Evolutionary conservation across 2,888 invertebrate genomes (phyloP), one percentile per base, ranked within the genome.

Genomic region (Agelastica alni): DNA sequence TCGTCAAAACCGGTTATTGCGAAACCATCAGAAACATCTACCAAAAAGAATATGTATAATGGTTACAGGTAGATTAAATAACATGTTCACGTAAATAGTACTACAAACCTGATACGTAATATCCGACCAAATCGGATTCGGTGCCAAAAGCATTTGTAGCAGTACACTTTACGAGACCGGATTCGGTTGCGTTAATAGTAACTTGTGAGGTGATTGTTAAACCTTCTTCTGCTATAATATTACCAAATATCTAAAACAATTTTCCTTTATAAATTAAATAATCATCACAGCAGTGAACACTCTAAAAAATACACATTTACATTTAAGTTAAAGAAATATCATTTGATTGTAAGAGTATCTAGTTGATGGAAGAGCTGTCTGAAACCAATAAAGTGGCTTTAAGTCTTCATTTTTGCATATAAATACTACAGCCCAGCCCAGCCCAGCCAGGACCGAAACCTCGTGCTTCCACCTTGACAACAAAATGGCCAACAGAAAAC

Each of bases 11-110:
- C 77, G 55, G 75, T 75, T 4, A 81, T 74, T 6, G 75, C 71
- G 62, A 81, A 78, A 6, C 80, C 81, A 31, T 76, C 69, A 28
- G 69, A 55, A 3, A 80, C 75, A 65, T 83, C 83, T 80, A 57
- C 10, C 69, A 72, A 45, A 34, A 7, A 45, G 5, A 34, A n/a
- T 2, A 14, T 1, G 3, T 2, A 36, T 36, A 36, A 13, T 9
- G 4, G 2, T 36, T 36, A 6, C 36, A 36, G 7, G 3, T 14
- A 12, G 3, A 14, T 22, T 22, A 13, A 13, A 1, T 14, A 14
- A 36, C 12, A 9, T 4, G 4, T 4, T 4, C 13, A 5, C 9
- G 5, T 34, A 34, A 34, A 3, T 6, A 34, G 17, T 6, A n/a
- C 6, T n/a, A 28, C 20, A 3, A 12, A 72, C 67, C 71, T 57